Evolutionary conservation across 2,888 invertebrate species (phyloP).

Genomic region (Lasioglossum oenotherae): DNA sequence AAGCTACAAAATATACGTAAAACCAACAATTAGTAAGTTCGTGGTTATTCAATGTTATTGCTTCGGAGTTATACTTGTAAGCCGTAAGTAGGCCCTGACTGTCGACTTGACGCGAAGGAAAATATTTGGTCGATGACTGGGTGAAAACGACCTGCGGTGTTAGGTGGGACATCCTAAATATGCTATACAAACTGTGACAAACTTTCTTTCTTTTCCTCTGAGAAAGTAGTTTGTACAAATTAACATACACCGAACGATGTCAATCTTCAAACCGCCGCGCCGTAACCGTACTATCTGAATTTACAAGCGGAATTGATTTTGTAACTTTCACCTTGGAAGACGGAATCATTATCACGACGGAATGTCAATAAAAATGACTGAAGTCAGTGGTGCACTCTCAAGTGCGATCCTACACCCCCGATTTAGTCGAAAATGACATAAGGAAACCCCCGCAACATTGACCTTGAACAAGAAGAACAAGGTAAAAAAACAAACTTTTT

Average conservation of each 20-base stretch:
- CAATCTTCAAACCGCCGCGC: constrained; percentile 74
- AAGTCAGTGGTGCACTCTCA: not conserved
- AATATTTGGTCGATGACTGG: not conserved
- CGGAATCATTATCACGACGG: constrained; percentile 3
- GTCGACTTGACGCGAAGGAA: not conserved
- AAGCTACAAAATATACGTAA: not conserved
- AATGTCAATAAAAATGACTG: not conserved
- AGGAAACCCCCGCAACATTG: no score
- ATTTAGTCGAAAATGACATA: no score
- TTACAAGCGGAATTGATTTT: constrained; percentile 59
- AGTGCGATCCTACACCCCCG: no score
- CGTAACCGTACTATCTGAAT: constrained; percentile 67
- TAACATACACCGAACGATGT: constrained; percentile 63
- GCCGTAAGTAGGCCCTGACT: not conserved
- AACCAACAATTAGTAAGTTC: constrained; percentile 1
- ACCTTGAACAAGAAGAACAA: no score
- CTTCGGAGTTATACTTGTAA: not conserved
- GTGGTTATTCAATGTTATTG: not conserved
- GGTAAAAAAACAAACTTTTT: no score
- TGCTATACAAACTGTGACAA: constrained; percentile 26
- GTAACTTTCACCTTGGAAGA: constrained; percentile 72
- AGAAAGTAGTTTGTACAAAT: constrained; percentile 66
- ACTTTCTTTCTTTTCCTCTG: constrained; percentile 77
- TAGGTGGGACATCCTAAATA: constrained; percentile 25
- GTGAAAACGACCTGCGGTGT: not conserved